Evolutionary conservation across 2,113 vertebrate genomes (phyloP).

Genomic region (Caloenas nicobarica): DNA sequence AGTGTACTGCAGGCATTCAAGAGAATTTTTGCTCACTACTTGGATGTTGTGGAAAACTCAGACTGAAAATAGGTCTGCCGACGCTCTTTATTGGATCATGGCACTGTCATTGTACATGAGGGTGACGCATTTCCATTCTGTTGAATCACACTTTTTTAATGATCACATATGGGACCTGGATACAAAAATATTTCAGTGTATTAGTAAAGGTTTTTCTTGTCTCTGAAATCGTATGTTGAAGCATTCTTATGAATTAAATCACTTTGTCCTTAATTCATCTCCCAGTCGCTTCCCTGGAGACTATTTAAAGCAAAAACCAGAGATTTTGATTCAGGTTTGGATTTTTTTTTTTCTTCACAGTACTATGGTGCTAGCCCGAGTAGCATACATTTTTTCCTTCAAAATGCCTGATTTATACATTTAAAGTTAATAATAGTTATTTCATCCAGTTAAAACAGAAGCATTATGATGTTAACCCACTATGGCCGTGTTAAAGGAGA

Average conservation of each 20-base stretch:
- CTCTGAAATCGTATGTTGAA: background rate
- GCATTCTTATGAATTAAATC: background rate
- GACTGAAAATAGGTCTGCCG: background rate
- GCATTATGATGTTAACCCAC: background rate
- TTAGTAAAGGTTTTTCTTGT: background rate
- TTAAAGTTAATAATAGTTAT: background rate
- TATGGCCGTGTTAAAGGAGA: background rate
- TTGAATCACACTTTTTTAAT: background rate
- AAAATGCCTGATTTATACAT: background rate
- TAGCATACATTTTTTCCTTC: background rate
- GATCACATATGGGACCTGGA: rapidly evolving
- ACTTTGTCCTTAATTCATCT: background rate
- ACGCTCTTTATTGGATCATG: background rate
- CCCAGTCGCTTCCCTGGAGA: background rate
- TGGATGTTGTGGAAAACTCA: background rate
- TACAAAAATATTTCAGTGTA: background rate
- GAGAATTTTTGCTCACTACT: background rate
- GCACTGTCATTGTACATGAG: background rate
- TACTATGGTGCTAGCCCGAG: background rate
- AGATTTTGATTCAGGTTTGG: background rate
- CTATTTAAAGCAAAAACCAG: background rate
- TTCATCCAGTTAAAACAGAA: background rate
- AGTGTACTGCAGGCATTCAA: background rate
- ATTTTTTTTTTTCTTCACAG: background rate
- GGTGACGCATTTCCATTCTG: background rate